phyloP scores from a whole-genome alignment of 2,888 invertebrate species.

The Chrysolina oricalcia region DNA sequence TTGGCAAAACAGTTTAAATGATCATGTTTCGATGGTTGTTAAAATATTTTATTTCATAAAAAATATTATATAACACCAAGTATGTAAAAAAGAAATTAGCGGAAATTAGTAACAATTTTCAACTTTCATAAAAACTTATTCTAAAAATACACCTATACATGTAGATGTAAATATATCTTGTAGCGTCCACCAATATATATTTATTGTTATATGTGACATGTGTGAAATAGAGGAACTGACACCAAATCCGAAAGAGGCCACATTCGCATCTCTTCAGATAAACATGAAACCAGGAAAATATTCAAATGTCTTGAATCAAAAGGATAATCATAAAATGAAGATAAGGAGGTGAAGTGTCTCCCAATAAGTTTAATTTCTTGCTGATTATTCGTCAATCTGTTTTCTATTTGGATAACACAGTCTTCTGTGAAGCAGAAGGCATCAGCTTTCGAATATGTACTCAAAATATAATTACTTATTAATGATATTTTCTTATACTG shows the following conservation, averaged over 20 bases:
- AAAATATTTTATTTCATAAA: conserved; percentile 9
- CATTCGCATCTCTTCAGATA: conserved; percentile 10
- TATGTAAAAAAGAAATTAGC: neutral
- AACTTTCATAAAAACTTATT: neutral
- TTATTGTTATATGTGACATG: neutral
- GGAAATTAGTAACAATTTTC: neutral
- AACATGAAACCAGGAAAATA: conserved; percentile 6
- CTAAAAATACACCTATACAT: no score
- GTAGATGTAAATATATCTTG: no score
- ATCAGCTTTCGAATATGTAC: conserved; percentile 17
- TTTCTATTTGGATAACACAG: conserved; percentile 16
- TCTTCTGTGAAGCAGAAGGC: conserved; percentile 20
- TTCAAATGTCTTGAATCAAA: neutral
- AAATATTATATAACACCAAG: neutral
- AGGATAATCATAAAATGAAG: conserved; percentile 20
- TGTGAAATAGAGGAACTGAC: conserved; percentile 19
- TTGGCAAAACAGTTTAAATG: neutral
- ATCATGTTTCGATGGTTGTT: conserved; percentile 12
- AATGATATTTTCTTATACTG: conserved; percentile 22
- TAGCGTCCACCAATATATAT: no score
- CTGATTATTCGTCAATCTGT: conserved; percentile 3
- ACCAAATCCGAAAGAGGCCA: conserved; percentile 7
- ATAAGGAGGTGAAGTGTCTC: conserved; percentile 4
- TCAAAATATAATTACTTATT: conserved; percentile 2
- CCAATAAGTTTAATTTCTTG: no score